phyloP scores from a whole-genome alignment of 2,113 vertebrate species.

The Riparia riparia region DNA sequence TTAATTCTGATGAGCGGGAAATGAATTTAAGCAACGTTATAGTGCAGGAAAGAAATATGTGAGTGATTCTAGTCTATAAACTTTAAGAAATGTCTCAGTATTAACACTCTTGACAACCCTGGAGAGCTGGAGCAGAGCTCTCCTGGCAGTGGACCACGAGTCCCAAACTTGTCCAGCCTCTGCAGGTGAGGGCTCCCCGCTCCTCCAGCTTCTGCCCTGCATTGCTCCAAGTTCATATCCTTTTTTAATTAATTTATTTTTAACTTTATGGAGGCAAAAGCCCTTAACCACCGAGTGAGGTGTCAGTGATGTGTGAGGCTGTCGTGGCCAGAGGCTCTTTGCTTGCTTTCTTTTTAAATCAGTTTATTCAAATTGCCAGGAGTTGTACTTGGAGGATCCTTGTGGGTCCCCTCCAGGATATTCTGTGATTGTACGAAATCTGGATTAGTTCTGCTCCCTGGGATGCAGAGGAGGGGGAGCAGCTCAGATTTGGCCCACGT shows the following conservation, averaged over 20 bases:
- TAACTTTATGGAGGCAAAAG: not conserved
- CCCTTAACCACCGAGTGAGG: fast-evolving
- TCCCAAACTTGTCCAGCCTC: fast-evolving
- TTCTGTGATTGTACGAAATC: not conserved
- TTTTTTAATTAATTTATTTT: not conserved
- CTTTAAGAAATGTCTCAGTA: not conserved
- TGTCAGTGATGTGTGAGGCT: not conserved
- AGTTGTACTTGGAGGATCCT: not conserved
- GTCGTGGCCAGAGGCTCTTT: not conserved
- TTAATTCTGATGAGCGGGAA: not conserved
- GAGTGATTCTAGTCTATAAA: not conserved
- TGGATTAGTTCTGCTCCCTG: not conserved
- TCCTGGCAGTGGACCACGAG: not conserved
- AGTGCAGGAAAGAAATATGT: not conserved
- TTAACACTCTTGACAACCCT: not conserved
- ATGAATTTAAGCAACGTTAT: fast-evolving
- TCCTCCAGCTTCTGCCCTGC: not conserved
- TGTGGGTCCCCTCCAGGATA: not conserved
- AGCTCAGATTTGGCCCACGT: not conserved
- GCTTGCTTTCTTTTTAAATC: not conserved
- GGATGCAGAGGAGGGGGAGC: not conserved
- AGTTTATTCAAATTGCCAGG: not conserved
- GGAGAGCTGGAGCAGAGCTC: not conserved
- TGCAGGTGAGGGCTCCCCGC: not conserved
- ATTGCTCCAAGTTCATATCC: not conserved